Conservation (phyloP, 2,797 vertebrate genomes). For the Spondyliosoma cantharus region DNA sequence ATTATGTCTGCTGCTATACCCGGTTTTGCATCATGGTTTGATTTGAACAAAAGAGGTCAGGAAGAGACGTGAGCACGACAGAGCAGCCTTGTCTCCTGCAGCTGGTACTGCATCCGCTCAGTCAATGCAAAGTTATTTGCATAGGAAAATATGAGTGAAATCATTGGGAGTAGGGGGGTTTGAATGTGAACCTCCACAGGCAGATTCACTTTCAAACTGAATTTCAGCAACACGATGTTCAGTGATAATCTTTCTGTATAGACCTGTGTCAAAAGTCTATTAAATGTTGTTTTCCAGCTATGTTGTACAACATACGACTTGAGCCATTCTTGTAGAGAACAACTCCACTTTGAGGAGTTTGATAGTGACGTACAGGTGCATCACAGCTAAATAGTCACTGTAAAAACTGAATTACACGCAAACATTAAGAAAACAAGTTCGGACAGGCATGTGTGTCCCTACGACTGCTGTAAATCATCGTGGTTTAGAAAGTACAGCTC, state of each 20-base stretch:
- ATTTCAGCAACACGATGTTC: background rate
- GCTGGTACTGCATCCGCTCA: conserved; percentile 50
- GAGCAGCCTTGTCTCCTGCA: conserved; percentile 63
- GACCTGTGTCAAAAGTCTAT: background rate
- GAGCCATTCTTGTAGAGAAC: background rate
- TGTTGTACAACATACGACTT: conserved; percentile 17
- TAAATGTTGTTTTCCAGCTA: no score
- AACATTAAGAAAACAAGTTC: background rate
- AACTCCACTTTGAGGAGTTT: background rate
- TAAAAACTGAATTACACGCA: background rate
- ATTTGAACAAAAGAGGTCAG: conserved; percentile 66
- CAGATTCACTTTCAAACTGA: conserved; percentile 10
- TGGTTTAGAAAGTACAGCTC: conserved; percentile 2
- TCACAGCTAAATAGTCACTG: background rate
- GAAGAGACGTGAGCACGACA: conserved; percentile 59
- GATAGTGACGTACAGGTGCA: background rate
- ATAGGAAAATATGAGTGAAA: conserved; percentile 80
- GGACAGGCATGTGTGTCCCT: background rate
- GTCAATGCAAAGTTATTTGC: conserved; percentile 85
- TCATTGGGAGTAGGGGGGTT: conserved; percentile 40
- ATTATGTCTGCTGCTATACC: conserved; percentile 8
- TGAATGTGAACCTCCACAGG: background rate
- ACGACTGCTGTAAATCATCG: background rate
- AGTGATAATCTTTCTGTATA: background rate
- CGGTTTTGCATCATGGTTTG: conserved; percentile 81